These are phyloP conservation scores for Sigmodon hispidus DNA, from an alignment of 2,113 vertebrate species.

Conservation along the genomic window DNA sequence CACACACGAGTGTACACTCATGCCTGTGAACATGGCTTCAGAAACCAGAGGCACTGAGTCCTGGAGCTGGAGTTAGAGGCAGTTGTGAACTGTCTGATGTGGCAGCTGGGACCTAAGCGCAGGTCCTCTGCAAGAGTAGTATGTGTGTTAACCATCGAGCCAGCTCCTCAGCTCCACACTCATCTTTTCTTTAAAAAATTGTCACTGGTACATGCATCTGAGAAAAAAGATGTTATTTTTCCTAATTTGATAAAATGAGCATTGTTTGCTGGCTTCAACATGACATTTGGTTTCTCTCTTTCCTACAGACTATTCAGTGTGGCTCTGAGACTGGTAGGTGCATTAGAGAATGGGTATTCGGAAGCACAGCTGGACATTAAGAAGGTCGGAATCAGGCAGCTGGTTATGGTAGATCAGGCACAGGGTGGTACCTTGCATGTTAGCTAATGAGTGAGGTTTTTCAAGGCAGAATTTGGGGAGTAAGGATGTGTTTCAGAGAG, in stretches of 20 bases:
- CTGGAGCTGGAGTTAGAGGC: background rate
- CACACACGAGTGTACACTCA: no score
- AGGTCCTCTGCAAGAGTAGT: background rate
- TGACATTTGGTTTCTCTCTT: constrained; percentile 67
- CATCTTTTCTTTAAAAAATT: background rate
- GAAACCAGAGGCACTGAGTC: background rate
- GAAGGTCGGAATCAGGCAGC: background rate
- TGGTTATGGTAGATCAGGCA: background rate
- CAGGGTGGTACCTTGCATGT: background rate
- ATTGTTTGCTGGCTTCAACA: constrained; percentile 18
- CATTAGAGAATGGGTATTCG: background rate
- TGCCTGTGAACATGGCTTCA: background rate
- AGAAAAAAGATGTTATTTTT: background rate
- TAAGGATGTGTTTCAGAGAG: background rate
- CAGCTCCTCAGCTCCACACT: background rate
- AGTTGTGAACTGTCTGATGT: background rate
- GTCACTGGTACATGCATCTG: background rate
- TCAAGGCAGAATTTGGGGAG: constrained; percentile 3
- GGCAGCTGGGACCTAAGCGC: background rate
- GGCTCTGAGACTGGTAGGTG: constrained; percentile 76
- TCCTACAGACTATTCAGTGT: constrained; percentile 80
- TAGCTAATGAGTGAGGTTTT: background rate
- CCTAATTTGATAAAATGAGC: constrained; percentile 21
- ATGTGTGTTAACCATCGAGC: background rate
- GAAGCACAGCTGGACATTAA: background rate